These are phyloP conservation scores for Drosophila eugracilis DNA, from an alignment of 1,140 invertebrate species.

Conservation along the genomic window DNA sequence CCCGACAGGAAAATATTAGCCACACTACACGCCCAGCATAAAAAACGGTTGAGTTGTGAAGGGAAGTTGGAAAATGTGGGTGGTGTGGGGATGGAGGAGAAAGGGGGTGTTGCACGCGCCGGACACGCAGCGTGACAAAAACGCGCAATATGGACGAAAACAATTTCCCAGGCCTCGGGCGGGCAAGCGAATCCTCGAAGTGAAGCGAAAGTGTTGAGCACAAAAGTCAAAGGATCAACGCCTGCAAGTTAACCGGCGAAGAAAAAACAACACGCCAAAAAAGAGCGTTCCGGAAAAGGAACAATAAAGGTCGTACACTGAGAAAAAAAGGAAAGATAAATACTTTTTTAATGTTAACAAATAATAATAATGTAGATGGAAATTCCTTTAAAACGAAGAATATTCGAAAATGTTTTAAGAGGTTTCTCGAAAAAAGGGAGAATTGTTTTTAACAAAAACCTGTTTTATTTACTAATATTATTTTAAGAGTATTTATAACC, in stretches of 20 bases:
- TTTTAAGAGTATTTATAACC: no score
- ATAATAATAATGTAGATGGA: no score
- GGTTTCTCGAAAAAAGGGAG: no score
- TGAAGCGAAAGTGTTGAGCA: constrained; percentile 70
- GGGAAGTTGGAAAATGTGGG: constrained; percentile 5
- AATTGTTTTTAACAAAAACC: no score
- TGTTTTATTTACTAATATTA: no score
- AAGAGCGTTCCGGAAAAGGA: constrained; percentile 14
- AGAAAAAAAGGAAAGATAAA: no score
- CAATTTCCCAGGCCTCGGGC: constrained; percentile 70
- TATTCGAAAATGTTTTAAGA: no score
- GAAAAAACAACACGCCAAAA: constrained; percentile 27
- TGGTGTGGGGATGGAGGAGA: background rate
- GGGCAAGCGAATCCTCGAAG: background rate
- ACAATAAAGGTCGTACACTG: background rate
- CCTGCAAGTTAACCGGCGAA: constrained; percentile 65
- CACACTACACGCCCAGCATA: constrained; percentile 78
- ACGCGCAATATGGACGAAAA: constrained; percentile 64
- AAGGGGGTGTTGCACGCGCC: constrained; percentile 60
- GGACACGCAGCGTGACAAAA: constrained; percentile 73
- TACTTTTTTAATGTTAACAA: no score
- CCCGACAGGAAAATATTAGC: constrained; percentile 79
- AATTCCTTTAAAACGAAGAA: no score
- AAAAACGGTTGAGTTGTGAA: constrained; percentile 43
- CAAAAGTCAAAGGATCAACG: constrained; percentile 81